Percentiles rank a stretch among this genome's conserved stretches.
These are phyloP conservation scores for Bubo scandiacus DNA, from an alignment of 2,113 vertebrate genomes.

Conservation along the genomic window DNA sequence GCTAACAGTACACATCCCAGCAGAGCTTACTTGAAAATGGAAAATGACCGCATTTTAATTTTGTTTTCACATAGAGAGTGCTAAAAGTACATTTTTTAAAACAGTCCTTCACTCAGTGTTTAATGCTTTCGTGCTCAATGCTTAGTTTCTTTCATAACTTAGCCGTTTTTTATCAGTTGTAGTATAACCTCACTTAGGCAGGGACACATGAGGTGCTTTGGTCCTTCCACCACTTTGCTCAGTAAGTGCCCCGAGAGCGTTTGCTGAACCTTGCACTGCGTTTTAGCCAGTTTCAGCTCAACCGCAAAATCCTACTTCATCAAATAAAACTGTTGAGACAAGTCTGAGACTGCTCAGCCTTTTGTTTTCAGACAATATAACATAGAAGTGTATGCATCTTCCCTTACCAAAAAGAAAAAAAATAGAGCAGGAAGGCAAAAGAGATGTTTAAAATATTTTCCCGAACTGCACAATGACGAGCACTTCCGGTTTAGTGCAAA, in stretches of 20 bases:
- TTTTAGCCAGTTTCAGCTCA: not conserved
- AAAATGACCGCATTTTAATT: not conserved
- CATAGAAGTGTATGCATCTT: not conserved
- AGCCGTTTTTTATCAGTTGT: not conserved
- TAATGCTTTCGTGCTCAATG: not conserved
- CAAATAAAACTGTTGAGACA: not conserved
- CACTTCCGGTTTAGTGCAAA: constrained; percentile 37
- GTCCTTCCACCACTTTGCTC: not conserved
- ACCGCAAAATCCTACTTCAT: not conserved
- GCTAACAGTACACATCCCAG: not conserved
- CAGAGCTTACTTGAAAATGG: not conserved
- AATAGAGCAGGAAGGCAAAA: constrained; percentile 8
- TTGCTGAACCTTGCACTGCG: not conserved
- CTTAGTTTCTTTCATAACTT: not conserved
- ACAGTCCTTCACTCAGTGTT: not conserved
- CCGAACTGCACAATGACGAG: constrained; percentile 8
- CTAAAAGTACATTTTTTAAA: not conserved
- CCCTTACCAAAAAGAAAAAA: not conserved
- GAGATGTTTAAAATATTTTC: constrained; percentile 44
- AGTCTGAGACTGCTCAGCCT: not conserved
- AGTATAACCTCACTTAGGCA: not conserved
- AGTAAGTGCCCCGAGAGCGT: not conserved
- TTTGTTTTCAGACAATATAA: not conserved
- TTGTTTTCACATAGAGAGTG: not conserved
- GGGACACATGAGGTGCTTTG: not conserved